Percentiles rank a stretch among this genome's conserved stretches.
Conservation (phyloP, 2,888 invertebrate species). For the Girardia tigrina region DNA sequence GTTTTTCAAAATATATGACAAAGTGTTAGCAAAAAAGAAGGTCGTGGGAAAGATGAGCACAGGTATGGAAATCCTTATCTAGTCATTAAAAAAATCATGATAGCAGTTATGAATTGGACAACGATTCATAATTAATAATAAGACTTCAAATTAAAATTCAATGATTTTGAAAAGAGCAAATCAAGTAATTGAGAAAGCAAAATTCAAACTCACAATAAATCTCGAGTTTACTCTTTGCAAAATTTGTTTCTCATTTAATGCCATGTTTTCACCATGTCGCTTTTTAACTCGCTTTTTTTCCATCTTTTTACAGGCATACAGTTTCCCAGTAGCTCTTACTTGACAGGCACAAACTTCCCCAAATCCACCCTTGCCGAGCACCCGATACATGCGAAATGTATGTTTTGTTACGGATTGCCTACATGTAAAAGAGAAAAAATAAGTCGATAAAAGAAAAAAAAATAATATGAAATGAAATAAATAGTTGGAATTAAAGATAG, state of each 20-base stretch:
- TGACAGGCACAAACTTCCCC: conserved; percentile 91
- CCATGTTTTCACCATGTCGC: conserved; percentile 95
- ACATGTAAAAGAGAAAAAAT: neutral
- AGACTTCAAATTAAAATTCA: no score
- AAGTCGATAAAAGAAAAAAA: neutral
- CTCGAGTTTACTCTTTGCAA: conserved; percentile 91
- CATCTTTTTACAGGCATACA: conserved; percentile 98
- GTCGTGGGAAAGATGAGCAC: no score
- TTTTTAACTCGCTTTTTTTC: conserved; percentile 98
- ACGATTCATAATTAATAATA: no score
- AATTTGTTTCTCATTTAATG: conserved; percentile 93
- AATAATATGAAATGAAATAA: neutral
- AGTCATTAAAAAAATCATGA: no score
- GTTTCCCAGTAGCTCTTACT: conserved; percentile 83
- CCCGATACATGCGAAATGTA: conserved; percentile 96
- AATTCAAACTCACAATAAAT: conserved; percentile 73
- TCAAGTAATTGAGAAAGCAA: no score
- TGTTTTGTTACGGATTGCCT: conserved; percentile 74
- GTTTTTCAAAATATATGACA: no score
- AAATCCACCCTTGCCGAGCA: conserved; percentile 91
- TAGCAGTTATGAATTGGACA: no score
- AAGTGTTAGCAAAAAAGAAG: no score
- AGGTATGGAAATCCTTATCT: no score
- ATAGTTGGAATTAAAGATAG: no score
- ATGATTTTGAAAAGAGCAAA: no score